Percentiles rank a stretch among this genome's conserved stretches.
Conservation (phyloP, 92 coral and sea anemone genomes). For the Phenganax subtilis region DNA sequence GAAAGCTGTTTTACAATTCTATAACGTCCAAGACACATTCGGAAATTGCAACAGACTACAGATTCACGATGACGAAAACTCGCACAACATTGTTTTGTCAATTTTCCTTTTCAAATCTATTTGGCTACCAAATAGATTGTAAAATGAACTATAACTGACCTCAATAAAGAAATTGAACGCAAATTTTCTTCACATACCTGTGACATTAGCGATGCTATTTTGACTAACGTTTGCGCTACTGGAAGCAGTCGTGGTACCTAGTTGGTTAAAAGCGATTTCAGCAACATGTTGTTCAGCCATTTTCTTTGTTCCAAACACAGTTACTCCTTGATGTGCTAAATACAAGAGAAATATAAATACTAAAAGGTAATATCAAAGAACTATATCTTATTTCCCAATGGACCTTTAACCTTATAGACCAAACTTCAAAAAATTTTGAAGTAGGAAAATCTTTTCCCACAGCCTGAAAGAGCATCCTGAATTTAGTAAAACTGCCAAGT, state of each 20-base stretch:
- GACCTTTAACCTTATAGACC: too few relatives aligned
- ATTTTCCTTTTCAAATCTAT: neutral
- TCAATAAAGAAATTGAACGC: neutral
- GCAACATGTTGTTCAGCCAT: conserved; percentile 87
- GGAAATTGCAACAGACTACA: too few relatives aligned
- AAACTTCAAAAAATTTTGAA: too few relatives aligned
- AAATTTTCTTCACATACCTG: conserved; percentile 14
- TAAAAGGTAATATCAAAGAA: too few relatives aligned
- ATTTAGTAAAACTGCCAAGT: too few relatives aligned
- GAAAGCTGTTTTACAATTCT: too few relatives aligned
- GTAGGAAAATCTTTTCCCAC: too few relatives aligned
- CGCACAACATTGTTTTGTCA: neutral
- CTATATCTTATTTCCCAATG: too few relatives aligned
- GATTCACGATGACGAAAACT: too few relatives aligned
- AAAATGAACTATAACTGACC: too few relatives aligned
- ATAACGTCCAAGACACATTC: too few relatives aligned
- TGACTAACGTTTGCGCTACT: conserved; percentile 22
- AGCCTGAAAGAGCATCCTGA: too few relatives aligned
- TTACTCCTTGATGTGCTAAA: conserved; percentile 55
- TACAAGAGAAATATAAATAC: conserved; percentile 17
- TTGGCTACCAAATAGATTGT: neutral
- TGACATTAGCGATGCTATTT: neutral
- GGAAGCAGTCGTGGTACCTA: conserved; percentile 71
- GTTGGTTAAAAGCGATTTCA: conserved; percentile 66
- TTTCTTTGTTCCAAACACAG: conserved; percentile 64